These are phyloP conservation scores for Tethya wilhelma DNA, from an alignment of 37 sponge, comb jelly and placozoan genomes.

Conservation along the genomic window DNA sequence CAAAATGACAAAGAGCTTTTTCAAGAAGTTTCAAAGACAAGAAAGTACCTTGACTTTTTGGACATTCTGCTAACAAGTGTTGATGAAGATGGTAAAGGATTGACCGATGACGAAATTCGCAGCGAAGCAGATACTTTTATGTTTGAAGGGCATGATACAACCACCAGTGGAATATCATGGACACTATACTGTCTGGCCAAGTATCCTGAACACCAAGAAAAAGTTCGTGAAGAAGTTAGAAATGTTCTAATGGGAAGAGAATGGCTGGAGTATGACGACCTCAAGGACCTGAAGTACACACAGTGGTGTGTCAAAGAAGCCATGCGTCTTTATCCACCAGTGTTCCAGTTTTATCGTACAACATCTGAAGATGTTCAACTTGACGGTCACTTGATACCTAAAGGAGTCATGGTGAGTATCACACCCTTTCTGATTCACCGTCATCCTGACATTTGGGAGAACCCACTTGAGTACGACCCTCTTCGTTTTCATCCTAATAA, in stretches of 20 bases:
- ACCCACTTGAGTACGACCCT: conserved; percentile 79
- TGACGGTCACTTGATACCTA: conserved; percentile 67
- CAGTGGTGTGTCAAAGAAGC: conserved; percentile 87
- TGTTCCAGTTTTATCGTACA: conserved; percentile 40
- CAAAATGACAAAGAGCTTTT: background rate
- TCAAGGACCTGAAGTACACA: too few relatives aligned
- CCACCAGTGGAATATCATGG: conserved; percentile 64
- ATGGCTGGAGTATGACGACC: conserved; percentile 39
- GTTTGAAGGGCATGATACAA: conserved; percentile 93
- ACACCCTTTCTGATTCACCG: too few relatives aligned
- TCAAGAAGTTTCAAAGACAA: background rate
- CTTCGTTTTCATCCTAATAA: conserved; percentile 69
- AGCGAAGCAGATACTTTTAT: conserved; percentile 91
- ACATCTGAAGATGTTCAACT: conserved; percentile 47
- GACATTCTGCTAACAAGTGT: conserved; percentile 71
- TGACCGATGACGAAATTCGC: conserved; percentile 71
- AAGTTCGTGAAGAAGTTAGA: conserved; percentile 73
- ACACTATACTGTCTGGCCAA: conserved; percentile 59
- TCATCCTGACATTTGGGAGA: conserved; percentile 77
- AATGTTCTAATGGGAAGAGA: conserved; percentile 57
- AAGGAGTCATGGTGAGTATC: conserved; percentile 38
- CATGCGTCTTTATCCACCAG: conserved; percentile 89
- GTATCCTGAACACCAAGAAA: too few relatives aligned
- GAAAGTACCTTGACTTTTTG: conserved; percentile 59
- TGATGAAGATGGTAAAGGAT: conserved; percentile 66